These are phyloP conservation scores for Alouatta palliata DNA, from an alignment of 2,113 vertebrate species.

Conservation along the genomic window DNA sequence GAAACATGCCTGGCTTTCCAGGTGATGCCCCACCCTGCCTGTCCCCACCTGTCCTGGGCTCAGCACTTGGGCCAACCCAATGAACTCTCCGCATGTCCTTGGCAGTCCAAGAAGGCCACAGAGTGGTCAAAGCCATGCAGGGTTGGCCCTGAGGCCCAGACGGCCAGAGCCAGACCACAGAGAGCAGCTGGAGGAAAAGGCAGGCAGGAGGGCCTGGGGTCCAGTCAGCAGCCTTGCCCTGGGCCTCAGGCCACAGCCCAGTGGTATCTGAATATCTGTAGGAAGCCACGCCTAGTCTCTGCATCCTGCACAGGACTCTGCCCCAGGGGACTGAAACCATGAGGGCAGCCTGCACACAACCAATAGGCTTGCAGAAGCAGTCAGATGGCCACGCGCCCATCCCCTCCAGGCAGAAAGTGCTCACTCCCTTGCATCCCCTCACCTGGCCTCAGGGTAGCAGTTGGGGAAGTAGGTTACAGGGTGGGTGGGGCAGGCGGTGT, in stretches of 20 bases:
- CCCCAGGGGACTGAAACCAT: fast-evolving
- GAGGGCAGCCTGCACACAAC: too few relatives aligned
- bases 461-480: not conserved
- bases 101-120: not conserved
- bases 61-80: not conserved
- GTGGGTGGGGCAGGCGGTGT: fast-evolving
- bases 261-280: too few relatives aligned
- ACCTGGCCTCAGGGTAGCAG: not conserved
- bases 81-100: not conserved
- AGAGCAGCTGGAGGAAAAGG: not conserved
- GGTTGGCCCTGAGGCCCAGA: not conserved
- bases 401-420: not conserved
- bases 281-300: not conserved
- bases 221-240: too few relatives aligned
- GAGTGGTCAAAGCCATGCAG: not conserved
- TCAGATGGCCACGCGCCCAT: not conserved
- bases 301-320: not conserved
- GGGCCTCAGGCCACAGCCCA: not conserved
- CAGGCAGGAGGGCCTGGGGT: not conserved
- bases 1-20: not conserved
- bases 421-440: not conserved
- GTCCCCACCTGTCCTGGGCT: not conserved
- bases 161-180: not conserved
- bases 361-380: fast-evolving
- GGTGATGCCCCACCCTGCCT: fast-evolving